Base-by-base conservation (phyloP, 64 coral and sea anemone species). In the Montipora cactus region DNA sequence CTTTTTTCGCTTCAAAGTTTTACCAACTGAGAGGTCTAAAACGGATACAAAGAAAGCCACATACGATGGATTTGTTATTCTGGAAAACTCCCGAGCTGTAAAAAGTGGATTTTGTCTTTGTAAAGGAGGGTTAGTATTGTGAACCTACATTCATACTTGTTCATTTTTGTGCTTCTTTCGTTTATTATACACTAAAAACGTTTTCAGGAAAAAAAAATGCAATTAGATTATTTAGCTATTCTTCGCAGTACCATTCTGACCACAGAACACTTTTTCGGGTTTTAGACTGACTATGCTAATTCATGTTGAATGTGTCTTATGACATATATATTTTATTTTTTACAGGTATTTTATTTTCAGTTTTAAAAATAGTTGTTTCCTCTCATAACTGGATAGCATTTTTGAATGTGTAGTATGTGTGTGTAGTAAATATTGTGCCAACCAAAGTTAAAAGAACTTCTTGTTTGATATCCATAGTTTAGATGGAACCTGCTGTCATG, bases 241-340 rank as follows among this genome's bases (percentile, higher is more conserved):
- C 64, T 67, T 67, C 64, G 7, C 64, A 67, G 64, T 67, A 67
- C 4, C 64, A 67, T 67, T 68, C 66, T 68, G 66, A 68, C 66
- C 66, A 68, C 66, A 0, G 66, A 68, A 14, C 66, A 68, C 66
- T 68, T 68, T 68, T 68, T 68, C 66, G 20, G 66, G 66, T 68
- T 68, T 68, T 68, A 68, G 66, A 68, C 51, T 53, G 51, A 53
- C 66, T 68, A 68, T 8, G 66, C 66, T 68, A 1, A 68, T 68
- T 68, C 66, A 68, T 68, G 66, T 68, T 68, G 66, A 68, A 68
- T 68, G 66, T 68, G 66, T 68, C 13, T 68, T 68, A 15, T 68
- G 66, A 68, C 66, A 67, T 67, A 68, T 68, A 68, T 68, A 68
- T 68, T 68, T 68, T 68, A 68, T 67, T 68, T 68, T 68, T 68